Evolutionary conservation across 2,797 vertebrate genomes (phyloP), one percentile per base, ranked within the genome.

Genomic region (Alosa sapidissima): DNA sequence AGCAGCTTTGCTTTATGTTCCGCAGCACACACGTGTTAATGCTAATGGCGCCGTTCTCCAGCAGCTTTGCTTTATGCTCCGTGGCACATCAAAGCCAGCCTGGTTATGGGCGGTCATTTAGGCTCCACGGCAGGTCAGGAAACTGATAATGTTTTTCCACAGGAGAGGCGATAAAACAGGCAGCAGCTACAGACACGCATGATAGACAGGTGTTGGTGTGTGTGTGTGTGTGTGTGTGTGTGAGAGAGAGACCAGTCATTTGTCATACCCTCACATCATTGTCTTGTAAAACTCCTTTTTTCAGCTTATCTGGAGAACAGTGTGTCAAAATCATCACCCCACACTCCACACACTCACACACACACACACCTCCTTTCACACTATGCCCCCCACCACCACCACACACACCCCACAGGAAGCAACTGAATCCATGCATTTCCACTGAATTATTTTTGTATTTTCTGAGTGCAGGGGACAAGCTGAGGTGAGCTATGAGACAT

Each of bases 361-460:
- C 51, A 52, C 51, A 52, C 51, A 52, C 51, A 28, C 28, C 28
- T 28, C 7, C 51, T 9, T 13, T 6, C 51, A 52, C 51, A 52
- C 51, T 28, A 52, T 13, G 10, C 51, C 5, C 51, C 1, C 51
- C 52, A 41, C 41, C 41, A 41, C 41, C 41, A 55, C 54, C 52
- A 54, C 52, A 16, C 13, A 54, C 11, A 54, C 52, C 54, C 0
- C 55, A 58, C 28, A 28, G 28, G 28, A 28, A 28, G 28, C 28
- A 28, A 28, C 28, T 28, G 28, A 28, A 28, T 28, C 28, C 28
- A 28, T 28, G 28, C 28, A 28, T 28, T 28, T 28, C 28, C 28
- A 28, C 28, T 28, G 28, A 28, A 28, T 28, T 28, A 28, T 28
- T 28, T 28, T 28, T 28, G 94, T 89, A 91, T n/a, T n/a, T n/a